Percentiles rank a stretch among this genome's conserved stretches.
Evolutionary conservation across 2,888 invertebrate genomes (phyloP).

Genomic region (Physocephala rufipes): DNA sequence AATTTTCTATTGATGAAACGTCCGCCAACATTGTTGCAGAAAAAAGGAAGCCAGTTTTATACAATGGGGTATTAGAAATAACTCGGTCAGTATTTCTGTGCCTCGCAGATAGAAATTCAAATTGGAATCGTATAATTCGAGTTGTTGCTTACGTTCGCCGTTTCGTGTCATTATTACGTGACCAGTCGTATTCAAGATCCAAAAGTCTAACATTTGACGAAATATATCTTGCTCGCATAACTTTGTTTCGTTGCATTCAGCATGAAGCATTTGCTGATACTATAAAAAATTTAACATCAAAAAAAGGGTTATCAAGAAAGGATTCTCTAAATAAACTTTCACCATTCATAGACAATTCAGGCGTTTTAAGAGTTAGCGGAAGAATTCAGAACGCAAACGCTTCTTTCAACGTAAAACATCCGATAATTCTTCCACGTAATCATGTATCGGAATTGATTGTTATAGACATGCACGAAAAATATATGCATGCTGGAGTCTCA

Average conservation of each 20-base stretch:
- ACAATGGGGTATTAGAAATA: not conserved
- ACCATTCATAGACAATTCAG: conserved; percentile 32
- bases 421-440: conserved; percentile 38
- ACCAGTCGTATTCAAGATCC: not conserved
- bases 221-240: conserved; percentile 19
- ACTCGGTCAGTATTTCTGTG: conserved; percentile 1
- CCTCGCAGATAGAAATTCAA: conserved; percentile 2
- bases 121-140: conserved; percentile 13
- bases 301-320: not conserved
- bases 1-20: conserved; percentile 12
- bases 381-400: conserved; percentile 34
- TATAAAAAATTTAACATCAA: not conserved
- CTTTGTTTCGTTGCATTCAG: conserved; percentile 25
- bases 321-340: conserved; percentile 29
- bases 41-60: not conserved
- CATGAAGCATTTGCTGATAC: conserved; percentile 1
- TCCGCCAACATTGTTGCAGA: not conserved
- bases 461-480: conserved; percentile 24
- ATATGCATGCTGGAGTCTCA: conserved; percentile 38
- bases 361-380: conserved; percentile 34
- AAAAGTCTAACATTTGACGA: conserved; percentile 17
- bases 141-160: conserved; percentile 33
- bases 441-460: conserved; percentile 32
- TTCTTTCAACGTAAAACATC: conserved; percentile 31
- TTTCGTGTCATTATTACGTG: conserved; percentile 21